A percentile compares a stretch with the other conserved stretches of the same genome.
These are phyloP conservation scores for Perca schrenkii DNA, from an alignment of 2,113 vertebrate genomes.

Conservation along the genomic window DNA sequence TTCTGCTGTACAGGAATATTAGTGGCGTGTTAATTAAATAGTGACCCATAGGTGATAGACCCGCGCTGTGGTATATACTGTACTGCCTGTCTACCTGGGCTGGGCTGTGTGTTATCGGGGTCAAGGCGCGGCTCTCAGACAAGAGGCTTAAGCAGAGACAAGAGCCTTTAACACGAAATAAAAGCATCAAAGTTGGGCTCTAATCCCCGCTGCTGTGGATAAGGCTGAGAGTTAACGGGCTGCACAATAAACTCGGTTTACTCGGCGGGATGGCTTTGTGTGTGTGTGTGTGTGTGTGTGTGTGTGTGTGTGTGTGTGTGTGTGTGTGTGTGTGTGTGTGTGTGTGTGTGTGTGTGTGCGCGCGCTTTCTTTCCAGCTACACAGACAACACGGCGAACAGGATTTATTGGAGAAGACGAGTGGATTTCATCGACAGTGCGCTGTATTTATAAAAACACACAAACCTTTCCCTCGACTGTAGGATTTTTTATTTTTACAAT, in stretches of 20 bases:
- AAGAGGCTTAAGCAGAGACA: slow-evolving; percentile 80
- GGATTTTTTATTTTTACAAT: neutral
- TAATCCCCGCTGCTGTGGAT: slow-evolving; percentile 73
- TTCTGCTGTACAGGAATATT: slow-evolving; percentile 2
- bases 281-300: neutral
- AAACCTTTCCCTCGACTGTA: neutral
- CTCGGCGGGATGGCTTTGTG: slow-evolving; percentile 5
- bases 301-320: too few species aligned
- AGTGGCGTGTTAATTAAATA: slow-evolving; percentile 39
- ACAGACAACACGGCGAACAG: slow-evolving; percentile 9
- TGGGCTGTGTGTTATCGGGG: slow-evolving; percentile 67
- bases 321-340: too few species aligned
- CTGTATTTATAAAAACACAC: neutral
- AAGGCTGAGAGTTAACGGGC: slow-evolving; percentile 54
- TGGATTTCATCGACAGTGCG: slow-evolving; percentile 1
- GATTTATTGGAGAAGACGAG: neutral
- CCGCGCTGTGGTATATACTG: neutral
- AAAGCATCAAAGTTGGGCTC: slow-evolving; percentile 78
- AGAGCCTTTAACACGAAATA: slow-evolving; percentile 75
- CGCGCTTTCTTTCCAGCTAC: too few species aligned
- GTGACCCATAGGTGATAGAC: slow-evolving; percentile 1
- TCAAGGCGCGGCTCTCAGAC: slow-evolving; percentile 73
- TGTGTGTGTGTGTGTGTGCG: too few species aligned
- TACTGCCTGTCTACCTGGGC: slow-evolving; percentile 40
- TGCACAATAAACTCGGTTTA: slow-evolving; percentile 42